A percentile compares a stretch with the other conserved stretches of the same genome.
phyloP scores from a whole-genome alignment of 2,888 invertebrate species.

The Chymomyza procnemis region DNA sequence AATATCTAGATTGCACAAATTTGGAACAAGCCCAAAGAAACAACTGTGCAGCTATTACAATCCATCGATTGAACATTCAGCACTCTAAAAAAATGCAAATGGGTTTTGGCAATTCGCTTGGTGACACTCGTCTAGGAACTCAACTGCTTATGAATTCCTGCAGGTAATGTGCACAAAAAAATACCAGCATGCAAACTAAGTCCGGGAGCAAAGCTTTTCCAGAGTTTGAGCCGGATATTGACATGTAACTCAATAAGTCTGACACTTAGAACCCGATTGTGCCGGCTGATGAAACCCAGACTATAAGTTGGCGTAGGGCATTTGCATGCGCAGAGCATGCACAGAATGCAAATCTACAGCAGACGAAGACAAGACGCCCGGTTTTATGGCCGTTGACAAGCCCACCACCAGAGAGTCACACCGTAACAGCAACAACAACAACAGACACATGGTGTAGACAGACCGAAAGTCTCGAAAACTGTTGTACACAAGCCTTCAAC shows the following conservation, averaged over 20 bases:
- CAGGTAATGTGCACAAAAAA: slow-evolving; percentile 41
- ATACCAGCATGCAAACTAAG: not conserved
- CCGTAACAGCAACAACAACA: not conserved
- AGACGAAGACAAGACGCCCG: not conserved
- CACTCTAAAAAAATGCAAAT: not conserved
- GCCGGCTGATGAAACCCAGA: slow-evolving; percentile 11
- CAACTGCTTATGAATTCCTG: slow-evolving; percentile 68
- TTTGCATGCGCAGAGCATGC: slow-evolving; percentile 11
- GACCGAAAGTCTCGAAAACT: not conserved
- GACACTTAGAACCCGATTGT: slow-evolving; percentile 32
- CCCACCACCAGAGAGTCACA: slow-evolving; percentile 15
- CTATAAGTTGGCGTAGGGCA: not conserved
- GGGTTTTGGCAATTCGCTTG: not conserved
- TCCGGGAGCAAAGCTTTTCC: slow-evolving; percentile 42
- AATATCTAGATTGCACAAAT: not conserved
- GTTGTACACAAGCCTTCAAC: slow-evolving; percentile 4
- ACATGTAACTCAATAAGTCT: slow-evolving; percentile 46
- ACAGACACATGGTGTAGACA: not conserved
- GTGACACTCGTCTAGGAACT: not conserved
- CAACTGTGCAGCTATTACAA: not conserved
- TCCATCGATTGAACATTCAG: not conserved
- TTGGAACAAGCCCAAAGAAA: not conserved
- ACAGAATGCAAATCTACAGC: not conserved
- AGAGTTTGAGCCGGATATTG: slow-evolving; percentile 66
- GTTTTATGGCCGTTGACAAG: slow-evolving; percentile 12